Base-by-base conservation (phyloP, 2,888 invertebrate species). In the Anthophora plumipes region DNA sequence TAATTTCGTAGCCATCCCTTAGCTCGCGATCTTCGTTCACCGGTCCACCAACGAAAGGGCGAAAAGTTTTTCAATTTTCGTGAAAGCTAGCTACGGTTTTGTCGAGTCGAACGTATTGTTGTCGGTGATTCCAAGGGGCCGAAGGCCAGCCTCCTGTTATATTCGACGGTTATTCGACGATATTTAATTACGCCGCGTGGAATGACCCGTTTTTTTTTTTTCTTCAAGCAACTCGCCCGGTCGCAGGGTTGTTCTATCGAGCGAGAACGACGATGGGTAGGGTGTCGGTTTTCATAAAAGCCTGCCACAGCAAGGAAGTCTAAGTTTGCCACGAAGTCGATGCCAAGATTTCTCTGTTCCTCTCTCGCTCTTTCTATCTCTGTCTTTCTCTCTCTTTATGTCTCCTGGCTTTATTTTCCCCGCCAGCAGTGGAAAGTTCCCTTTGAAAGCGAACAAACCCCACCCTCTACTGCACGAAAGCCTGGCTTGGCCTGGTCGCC, bases 381-480 rank as follows among this genome's bases (percentile, higher is more conserved):
- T 31, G 2, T 31, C 31, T 31, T 4, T 31, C 31, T 31, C 31
- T 31, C 31, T 31, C 31, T 31, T 31, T 31, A 31, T 31, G 59
- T 31, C 72, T 31, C 41, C 31, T 20, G 8, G 43, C 61, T 75
- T 64, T 75, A 69, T 78, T 85, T 83, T 71, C 74, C 22, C 52
- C 69, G n/a, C 17, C 22, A 46, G 17, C 22, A 46, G 20, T 11
- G 60, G 60, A 82, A 82, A 81, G 70, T 82, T 84, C 82, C 60
- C 84, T 87, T 87, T 84, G 78, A 84, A 85, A 86, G 69, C n/a
- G 20, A 9, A 54, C n/a, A 11, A 14, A 11, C 25, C 39, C 67
- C 37, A 1, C 71, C 8, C 54, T 31, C n/a, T 46, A 2, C 11
- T 52, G 31, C 31, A 31, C 31, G 31, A 31, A 31, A 31, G 31